Percentiles rank a stretch among this genome's conserved stretches.
These are phyloP conservation scores for Pachliopta kotzebuea DNA, from an alignment of 2,888 invertebrate genomes.

Conservation along the genomic window DNA sequence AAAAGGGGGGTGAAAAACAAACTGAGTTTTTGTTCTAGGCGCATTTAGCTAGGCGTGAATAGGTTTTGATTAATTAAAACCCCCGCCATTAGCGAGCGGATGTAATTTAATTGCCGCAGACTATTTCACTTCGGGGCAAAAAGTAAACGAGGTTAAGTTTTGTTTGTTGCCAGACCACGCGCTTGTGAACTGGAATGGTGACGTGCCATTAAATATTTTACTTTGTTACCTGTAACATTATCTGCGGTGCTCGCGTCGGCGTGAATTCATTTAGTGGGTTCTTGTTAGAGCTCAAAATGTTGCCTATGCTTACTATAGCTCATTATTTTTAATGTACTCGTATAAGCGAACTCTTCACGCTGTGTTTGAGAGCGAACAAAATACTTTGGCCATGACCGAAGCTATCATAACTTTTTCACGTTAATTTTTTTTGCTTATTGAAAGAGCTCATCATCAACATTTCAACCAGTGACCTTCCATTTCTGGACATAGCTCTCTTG, in stretches of 20 bases:
- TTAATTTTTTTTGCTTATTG: no score
- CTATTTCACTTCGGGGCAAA: conserved; percentile 23
- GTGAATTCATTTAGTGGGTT: neutral
- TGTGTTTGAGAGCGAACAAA: no score
- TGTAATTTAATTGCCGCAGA: conserved; percentile 25
- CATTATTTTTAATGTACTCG: no score
- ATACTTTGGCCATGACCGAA: no score
- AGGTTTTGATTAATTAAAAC: conserved; percentile 27
- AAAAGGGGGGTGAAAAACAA: conserved; percentile 5
- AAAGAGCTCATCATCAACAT: no score
- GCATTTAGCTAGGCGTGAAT: conserved; percentile 21
- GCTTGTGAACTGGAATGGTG: neutral
- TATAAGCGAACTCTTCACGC: no score
- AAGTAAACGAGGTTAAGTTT: conserved; percentile 25
- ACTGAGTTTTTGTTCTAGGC: conserved; percentile 2
- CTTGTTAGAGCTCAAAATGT: neutral
- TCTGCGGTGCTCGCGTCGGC: neutral
- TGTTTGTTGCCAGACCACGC: conserved; percentile 15
- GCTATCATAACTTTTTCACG: no score
- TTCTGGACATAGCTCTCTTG: no score
- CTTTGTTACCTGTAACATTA: neutral
- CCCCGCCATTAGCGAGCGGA: conserved; percentile 24
- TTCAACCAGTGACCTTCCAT: no score
- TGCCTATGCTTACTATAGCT: neutral
- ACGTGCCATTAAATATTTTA: neutral